Evolutionary conservation across 1,140 invertebrate genomes (phyloP).

Genomic region (Diachasmimorpha longicaudata): DNA sequence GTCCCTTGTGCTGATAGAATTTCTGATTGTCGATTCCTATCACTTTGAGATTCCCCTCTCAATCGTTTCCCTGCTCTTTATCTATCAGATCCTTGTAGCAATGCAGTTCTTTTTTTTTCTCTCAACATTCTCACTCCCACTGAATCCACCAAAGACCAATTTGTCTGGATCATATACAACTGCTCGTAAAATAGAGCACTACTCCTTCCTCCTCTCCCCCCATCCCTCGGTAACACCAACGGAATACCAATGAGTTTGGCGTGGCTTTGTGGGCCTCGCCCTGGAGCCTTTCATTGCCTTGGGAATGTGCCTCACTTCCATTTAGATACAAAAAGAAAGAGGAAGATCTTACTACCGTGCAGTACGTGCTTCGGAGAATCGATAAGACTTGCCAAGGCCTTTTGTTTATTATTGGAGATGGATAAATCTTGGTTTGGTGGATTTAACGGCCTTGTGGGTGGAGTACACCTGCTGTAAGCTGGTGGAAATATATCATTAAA

Average conservation of each 20-base stretch:
- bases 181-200: conserved; percentile 51
- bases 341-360: background rate
- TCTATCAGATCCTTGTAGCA: background rate
- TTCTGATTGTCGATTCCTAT: background rate
- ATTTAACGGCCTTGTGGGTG: background rate
- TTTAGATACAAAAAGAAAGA: background rate
- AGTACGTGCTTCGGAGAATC: conserved; percentile 11
- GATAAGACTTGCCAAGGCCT: conserved; percentile 20
- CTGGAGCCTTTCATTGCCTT: background rate
- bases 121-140: conserved; percentile 8
- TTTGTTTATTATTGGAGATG: background rate
- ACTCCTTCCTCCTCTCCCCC: conserved; percentile 13
- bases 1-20: background rate
- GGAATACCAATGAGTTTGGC: conserved; percentile 47
- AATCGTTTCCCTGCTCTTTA: background rate
- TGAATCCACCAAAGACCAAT: conserved; percentile 39
- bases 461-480: too few species aligned
- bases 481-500: too few species aligned
- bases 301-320: conserved; percentile 7
- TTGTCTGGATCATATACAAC: conserved; percentile 50
- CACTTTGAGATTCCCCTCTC: conserved; percentile 1
- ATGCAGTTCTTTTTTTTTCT: conserved; percentile 23
- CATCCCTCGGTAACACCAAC: conserved; percentile 20
- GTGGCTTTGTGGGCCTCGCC: conserved; percentile 32
- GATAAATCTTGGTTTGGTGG: background rate